A percentile compares a stretch with the other conserved stretches of the same genome.
These are phyloP conservation scores for Gasterosteus aculeatus DNA, from an alignment of 2,113 vertebrate genomes.

Conservation along the genomic window DNA sequence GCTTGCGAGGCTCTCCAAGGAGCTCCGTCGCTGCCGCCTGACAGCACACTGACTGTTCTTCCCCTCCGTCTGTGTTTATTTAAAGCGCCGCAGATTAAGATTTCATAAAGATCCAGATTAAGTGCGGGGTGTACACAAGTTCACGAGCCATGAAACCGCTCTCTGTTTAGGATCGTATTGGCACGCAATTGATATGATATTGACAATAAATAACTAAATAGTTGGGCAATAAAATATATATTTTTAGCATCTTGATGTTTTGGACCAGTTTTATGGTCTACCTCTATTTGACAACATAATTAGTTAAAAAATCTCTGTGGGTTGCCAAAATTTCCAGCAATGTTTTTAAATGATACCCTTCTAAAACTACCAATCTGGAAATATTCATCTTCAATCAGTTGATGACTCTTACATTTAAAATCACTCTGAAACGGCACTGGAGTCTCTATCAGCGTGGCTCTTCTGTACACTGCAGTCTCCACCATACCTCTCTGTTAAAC, in stretches of 20 bases:
- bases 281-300: not conserved
- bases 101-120: conserved; percentile 84
- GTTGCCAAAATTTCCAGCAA: not conserved
- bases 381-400: not conserved
- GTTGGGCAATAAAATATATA: not conserved
- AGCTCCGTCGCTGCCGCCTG: conserved; percentile 80
- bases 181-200: not conserved
- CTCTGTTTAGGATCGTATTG: conserved; percentile 17
- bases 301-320: not conserved
- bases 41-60: conserved; percentile 81
- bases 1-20: conserved; percentile 82
- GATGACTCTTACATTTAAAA: not conserved
- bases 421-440: not conserved
- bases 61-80: conserved; percentile 83
- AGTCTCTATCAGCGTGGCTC: not conserved
- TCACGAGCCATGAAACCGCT: conserved; percentile 67
- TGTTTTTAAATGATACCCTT: not conserved
- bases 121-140: conserved; percentile 59
- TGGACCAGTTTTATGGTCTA: not conserved
- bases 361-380: not conserved
- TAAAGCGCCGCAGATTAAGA: conserved; percentile 86
- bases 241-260: not conserved
- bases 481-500: not conserved
- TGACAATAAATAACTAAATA: not conserved
- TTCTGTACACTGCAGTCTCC: not conserved